A percentile compares a stretch with the other conserved stretches of the same genome.
Conservation (phyloP, 2,113 vertebrate genomes). For the Pluvianellus socialis region DNA sequence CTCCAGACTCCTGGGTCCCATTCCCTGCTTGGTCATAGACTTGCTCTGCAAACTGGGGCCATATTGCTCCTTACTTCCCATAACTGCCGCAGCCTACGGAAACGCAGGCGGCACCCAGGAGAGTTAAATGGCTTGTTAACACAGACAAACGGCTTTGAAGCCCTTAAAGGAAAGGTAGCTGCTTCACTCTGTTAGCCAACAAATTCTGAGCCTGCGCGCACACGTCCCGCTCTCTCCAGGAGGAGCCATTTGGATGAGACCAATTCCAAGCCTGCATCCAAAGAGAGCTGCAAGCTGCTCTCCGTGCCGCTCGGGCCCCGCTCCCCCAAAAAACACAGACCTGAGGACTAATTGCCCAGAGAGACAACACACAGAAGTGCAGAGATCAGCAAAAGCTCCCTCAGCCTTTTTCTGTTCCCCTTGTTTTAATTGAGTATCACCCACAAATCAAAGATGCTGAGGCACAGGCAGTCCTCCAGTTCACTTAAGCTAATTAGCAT, state of each 20-base stretch:
- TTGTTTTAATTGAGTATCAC: not conserved
- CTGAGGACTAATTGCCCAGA: not conserved
- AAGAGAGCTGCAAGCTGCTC: not conserved
- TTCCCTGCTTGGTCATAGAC: not conserved
- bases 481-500: slow-evolving; percentile 7
- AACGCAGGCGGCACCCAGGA: not conserved
- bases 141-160: not conserved
- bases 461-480: not conserved
- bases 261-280: not conserved
- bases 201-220: not conserved
- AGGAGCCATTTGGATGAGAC: not conserved
- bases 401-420: not conserved
- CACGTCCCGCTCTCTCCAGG: not conserved
- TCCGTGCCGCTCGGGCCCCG: not conserved
- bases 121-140: not conserved
- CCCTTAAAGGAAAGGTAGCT: not conserved
- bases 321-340: not conserved
- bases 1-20: not conserved
- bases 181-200: not conserved
- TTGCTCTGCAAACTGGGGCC: not conserved
- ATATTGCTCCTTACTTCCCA: not conserved
- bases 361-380: not conserved
- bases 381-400: not conserved
- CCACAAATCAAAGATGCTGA: not conserved
- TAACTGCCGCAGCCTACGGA: not conserved